A percentile compares a stretch with the other conserved stretches of the same genome.
These are phyloP conservation scores for Limulus polyphemus DNA, from an alignment of 2,888 invertebrate species.

Conservation along the genomic window DNA sequence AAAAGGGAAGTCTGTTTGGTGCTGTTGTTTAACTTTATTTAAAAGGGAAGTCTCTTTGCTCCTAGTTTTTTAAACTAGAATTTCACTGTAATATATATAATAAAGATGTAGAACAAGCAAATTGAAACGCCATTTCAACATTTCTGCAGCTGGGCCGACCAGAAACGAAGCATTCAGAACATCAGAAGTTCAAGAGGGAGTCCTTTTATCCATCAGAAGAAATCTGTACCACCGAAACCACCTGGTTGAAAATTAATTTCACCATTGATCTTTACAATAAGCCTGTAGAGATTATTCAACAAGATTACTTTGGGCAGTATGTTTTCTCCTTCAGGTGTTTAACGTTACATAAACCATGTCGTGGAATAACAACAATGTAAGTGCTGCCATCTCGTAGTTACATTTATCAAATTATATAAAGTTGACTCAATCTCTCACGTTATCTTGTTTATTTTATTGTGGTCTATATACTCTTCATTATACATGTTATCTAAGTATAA, in stretches of 20 bases:
- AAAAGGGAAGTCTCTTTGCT: too few species aligned
- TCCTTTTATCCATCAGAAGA: constrained; percentile 24
- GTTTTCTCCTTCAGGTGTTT: constrained; percentile 26
- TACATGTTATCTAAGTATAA: too few species aligned
- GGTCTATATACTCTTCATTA: too few species aligned
- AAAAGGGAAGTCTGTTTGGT: too few species aligned
- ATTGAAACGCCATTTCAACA: too few species aligned
- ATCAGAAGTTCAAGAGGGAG: constrained; percentile 5
- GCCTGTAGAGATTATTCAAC: constrained; percentile 25
- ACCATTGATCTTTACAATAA: constrained; percentile 25
- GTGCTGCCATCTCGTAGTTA: background rate
- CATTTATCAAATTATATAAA: too few species aligned
- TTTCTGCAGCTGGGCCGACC: background rate
- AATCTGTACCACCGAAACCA: constrained; percentile 24
- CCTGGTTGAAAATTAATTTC: constrained; percentile 25
- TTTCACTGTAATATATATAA: too few species aligned
- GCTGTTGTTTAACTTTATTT: too few species aligned
- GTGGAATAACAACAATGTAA: constrained; percentile 23
- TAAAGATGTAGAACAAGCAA: too few species aligned
- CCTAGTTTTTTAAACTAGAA: too few species aligned
- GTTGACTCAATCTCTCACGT: too few species aligned
- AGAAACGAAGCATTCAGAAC: background rate
- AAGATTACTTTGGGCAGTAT: constrained; percentile 24
- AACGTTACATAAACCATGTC: constrained; percentile 17
- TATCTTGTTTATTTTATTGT: too few species aligned